Conservation (phyloP, 1,140 invertebrate genomes). For the Dendrolimus kikuchii region DNA sequence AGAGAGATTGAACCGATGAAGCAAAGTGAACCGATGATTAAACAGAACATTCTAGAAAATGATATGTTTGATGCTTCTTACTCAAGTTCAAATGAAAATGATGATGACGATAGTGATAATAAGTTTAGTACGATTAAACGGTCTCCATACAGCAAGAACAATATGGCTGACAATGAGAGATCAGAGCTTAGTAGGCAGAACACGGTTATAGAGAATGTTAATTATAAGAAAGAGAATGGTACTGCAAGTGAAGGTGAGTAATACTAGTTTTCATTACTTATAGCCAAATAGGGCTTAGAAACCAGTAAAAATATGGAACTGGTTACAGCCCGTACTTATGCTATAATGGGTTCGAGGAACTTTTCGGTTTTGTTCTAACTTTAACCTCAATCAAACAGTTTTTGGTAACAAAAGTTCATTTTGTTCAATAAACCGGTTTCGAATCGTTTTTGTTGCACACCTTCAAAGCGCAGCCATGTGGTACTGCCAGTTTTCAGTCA, state of each 20-base stretch:
- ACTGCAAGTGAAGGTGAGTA: constrained; percentile 55
- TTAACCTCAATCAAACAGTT: too few relatives aligned
- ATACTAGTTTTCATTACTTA: too few relatives aligned
- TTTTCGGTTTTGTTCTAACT: too few relatives aligned
- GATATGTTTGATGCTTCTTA: constrained; percentile 69
- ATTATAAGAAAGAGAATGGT: constrained; percentile 66
- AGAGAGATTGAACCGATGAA: constrained; percentile 40
- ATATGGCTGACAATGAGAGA: constrained; percentile 38
- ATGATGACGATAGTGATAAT: constrained; percentile 75
- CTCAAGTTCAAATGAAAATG: constrained; percentile 72
- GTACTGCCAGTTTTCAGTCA: too few relatives aligned
- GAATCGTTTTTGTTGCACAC: too few relatives aligned
- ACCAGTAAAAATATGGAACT: too few relatives aligned
- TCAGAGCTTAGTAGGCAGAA: constrained; percentile 64
- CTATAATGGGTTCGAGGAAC: too few relatives aligned
- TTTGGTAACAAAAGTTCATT: too few relatives aligned
- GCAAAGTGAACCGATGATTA: constrained; percentile 67
- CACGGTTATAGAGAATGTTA: constrained; percentile 66
- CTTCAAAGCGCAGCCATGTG: too few relatives aligned
- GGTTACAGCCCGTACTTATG: too few relatives aligned
- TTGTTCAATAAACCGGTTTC: too few relatives aligned
- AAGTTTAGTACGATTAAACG: constrained; percentile 80
- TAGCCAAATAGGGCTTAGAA: too few relatives aligned
- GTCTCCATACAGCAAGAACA: constrained; percentile 76
- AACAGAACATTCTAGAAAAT: constrained; percentile 70